These are phyloP conservation scores for Thryonomys swinderianus DNA, from an alignment of 2,113 vertebrate genomes.

Conservation along the genomic window DNA sequence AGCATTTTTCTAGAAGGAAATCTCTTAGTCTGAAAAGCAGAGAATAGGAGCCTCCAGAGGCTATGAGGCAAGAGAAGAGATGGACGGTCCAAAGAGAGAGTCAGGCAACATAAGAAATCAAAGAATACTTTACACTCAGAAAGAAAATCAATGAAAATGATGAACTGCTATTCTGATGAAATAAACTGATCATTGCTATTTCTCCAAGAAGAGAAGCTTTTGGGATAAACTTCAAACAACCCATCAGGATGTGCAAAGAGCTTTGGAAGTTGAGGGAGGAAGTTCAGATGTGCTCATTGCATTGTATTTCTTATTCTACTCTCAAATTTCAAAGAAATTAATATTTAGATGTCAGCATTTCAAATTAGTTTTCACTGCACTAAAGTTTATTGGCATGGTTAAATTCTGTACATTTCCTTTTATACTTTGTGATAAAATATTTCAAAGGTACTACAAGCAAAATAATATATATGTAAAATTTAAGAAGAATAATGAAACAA, in stretches of 20 bases:
- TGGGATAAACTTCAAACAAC: neutral
- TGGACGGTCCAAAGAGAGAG: slow-evolving; percentile 59
- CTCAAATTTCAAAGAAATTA: neutral
- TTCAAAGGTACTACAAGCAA: neutral
- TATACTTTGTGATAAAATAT: neutral
- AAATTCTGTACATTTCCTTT: neutral
- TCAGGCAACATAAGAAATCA: slow-evolving; percentile 69
- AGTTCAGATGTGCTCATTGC: neutral
- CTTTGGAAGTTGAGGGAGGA: slow-evolving; percentile 4
- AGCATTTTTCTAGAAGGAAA: slow-evolving; percentile 47
- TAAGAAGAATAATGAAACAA: neutral
- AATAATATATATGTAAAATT: neutral
- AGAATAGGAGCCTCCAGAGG: neutral
- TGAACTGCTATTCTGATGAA: slow-evolving; percentile 63
- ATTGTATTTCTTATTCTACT: neutral
- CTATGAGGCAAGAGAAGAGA: neutral
- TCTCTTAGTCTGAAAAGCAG: neutral
- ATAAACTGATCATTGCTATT: slow-evolving; percentile 66
- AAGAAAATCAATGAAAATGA: slow-evolving; percentile 75
- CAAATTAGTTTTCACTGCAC: neutral
- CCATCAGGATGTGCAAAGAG: neutral
- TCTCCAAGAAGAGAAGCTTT: slow-evolving; percentile 46
- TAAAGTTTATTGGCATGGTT: neutral
- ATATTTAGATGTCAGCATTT: neutral
- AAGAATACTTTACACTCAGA: slow-evolving; percentile 61